Evolutionary conservation across 2,113 vertebrate species (phyloP).

Genomic region (Kobus ellipsiprymnus): DNA sequence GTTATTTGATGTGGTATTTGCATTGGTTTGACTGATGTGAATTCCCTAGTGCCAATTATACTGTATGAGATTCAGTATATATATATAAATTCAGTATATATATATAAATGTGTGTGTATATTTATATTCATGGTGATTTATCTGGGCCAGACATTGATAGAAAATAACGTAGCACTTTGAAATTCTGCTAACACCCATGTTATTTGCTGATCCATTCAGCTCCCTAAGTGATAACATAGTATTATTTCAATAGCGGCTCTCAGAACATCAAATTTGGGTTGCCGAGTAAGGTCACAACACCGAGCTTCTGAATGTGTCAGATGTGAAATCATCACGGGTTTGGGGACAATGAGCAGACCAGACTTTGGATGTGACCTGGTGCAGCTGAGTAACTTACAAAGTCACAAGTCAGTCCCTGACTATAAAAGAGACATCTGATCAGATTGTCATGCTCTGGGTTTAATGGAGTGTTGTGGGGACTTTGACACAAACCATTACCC

Average conservation of each 20-base stretch:
- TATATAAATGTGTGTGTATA: neutral
- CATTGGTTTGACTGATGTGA: neutral
- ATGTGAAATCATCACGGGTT: slow-evolving; percentile 73
- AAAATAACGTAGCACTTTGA: slow-evolving; percentile 6
- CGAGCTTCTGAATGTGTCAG: slow-evolving; percentile 75
- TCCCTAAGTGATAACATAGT: slow-evolving; percentile 54
- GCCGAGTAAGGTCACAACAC: slow-evolving; percentile 73
- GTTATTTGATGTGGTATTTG: neutral
- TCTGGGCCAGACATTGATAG: neutral
- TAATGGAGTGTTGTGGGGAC: slow-evolving; percentile 93
- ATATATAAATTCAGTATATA: neutral
- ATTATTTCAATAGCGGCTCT: slow-evolving; percentile 64
- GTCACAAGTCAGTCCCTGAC: slow-evolving; percentile 82
- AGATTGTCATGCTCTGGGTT: slow-evolving; percentile 89
- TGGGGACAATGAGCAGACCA: slow-evolving; percentile 77
- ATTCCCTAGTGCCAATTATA: neutral
- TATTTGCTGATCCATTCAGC: slow-evolving; percentile 50
- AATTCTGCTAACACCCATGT: neutral
- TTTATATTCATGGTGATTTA: neutral
- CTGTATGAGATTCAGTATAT: neutral
- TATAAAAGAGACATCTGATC: slow-evolving; percentile 89
- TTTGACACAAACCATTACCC: slow-evolving; percentile 95
- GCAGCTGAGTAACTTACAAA: slow-evolving; percentile 81
- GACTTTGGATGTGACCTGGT: slow-evolving; percentile 81
- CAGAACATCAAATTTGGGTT: slow-evolving; percentile 67